Conservation (phyloP, 2,797 vertebrate genomes). For the Pseudotriccus pelzelni region DNA sequence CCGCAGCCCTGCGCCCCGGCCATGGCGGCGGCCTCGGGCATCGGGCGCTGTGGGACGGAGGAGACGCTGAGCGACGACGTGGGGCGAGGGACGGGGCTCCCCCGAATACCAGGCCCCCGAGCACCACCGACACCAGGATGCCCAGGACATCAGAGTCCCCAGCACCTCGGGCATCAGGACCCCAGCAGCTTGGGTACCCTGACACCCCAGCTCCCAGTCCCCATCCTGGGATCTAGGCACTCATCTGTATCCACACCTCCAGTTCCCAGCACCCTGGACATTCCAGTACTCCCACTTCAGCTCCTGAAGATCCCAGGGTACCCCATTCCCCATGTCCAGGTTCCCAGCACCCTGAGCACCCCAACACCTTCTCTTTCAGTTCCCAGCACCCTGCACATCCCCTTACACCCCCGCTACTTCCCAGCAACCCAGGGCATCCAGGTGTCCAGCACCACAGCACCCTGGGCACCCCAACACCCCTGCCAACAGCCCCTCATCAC, state of each 20-base stretch:
- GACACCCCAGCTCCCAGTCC: neutral
- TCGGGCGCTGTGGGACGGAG: neutral
- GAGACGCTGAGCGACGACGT: neutral
- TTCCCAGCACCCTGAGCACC: neutral
- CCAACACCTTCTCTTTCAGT: neutral
- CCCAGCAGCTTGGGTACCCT: neutral
- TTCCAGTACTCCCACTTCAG: neutral
- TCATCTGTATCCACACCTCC: neutral
- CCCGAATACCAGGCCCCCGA: accelerated
- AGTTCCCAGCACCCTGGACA: neutral
- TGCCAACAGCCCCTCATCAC: neutral
- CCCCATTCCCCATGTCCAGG: neutral
- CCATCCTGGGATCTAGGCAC: neutral
- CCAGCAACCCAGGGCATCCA: neutral
- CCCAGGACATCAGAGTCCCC: neutral
- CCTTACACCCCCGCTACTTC: accelerated
- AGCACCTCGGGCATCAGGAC: neutral
- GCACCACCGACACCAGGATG: neutral
- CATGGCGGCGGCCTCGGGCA: conserved; percentile 1
- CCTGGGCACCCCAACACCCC: neutral
- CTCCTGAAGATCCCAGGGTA: neutral
- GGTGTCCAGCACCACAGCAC: neutral
- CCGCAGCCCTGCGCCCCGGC: conserved; percentile 56
- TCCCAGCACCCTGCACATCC: neutral
- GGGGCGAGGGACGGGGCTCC: neutral